Conservation (phyloP, 1,140 invertebrate species). For the Ylistrum balloti region DNA sequence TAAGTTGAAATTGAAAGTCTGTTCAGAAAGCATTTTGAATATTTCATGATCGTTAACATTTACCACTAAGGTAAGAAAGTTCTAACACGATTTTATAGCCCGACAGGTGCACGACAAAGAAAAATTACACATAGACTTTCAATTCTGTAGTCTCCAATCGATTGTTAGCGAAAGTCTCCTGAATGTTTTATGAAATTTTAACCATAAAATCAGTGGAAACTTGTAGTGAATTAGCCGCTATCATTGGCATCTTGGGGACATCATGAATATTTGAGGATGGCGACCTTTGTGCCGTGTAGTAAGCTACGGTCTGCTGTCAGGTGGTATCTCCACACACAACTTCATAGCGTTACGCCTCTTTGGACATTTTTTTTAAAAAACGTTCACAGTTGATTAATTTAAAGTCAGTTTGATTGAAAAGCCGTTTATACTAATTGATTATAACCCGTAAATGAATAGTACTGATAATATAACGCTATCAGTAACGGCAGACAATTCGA, state of each 20-base stretch:
- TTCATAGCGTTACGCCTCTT: neutral
- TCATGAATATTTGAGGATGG: neutral
- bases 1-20: neutral
- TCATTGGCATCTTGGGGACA: neutral
- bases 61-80: neutral
- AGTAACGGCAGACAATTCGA: no score
- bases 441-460: neutral
- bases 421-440: neutral
- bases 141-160: neutral
- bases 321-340: neutral
- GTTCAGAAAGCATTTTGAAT: neutral
- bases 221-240: neutral
- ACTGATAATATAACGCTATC: neutral
- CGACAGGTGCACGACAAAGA: constrained; percentile 18
- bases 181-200: constrained; percentile 30
- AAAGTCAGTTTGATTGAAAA: neutral
- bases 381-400: neutral
- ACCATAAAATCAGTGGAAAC: constrained; percentile 5
- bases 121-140: neutral
- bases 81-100: neutral
- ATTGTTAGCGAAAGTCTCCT: neutral
- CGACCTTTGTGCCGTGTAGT: neutral
- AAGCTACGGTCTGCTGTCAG: neutral
- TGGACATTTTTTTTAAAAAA: neutral
- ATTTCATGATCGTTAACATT: neutral